Evolutionary conservation across 2,888 invertebrate genomes (phyloP).

Genomic region (Eudasyphora cyanicolor): DNA sequence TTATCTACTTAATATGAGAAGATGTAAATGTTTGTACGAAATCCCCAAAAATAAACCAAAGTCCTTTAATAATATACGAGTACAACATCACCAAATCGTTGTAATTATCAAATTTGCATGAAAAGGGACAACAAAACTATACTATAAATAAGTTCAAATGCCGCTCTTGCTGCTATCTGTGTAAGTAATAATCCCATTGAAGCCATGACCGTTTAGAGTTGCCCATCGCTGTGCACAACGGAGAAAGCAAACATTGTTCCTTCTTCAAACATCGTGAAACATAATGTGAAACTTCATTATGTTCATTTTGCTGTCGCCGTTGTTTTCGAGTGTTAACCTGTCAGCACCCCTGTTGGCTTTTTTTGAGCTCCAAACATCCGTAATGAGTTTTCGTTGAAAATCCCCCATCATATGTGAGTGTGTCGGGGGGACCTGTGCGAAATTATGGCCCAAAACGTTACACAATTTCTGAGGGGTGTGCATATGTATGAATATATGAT

Average conservation of each 20-base stretch:
- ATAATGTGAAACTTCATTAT: constrained; percentile 18
- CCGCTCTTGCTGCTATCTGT: too few species aligned
- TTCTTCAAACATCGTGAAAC: not conserved
- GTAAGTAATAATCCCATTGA: too few species aligned
- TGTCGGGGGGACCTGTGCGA: not conserved
- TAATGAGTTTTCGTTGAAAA: constrained; percentile 41
- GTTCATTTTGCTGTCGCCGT: constrained; percentile 18
- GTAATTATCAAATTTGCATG: too few species aligned
- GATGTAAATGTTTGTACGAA: too few species aligned
- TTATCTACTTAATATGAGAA: too few species aligned
- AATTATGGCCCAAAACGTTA: not conserved
- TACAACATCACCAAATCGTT: too few species aligned
- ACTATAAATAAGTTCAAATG: too few species aligned
- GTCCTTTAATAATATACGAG: too few species aligned
- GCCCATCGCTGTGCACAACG: not conserved
- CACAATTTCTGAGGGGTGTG: not conserved
- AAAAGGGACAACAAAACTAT: too few species aligned
- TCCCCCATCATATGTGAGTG: not conserved
- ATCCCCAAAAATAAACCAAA: too few species aligned
- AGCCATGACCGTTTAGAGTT: too few species aligned
- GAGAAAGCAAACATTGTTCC: not conserved
- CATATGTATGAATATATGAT: too few species aligned
- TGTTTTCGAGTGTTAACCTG: constrained; percentile 45
- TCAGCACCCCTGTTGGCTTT: constrained; percentile 45
- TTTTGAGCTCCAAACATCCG: not conserved